Base-by-base conservation (phyloP, 2,888 invertebrate species). In the Noctua pronuba region DNA sequence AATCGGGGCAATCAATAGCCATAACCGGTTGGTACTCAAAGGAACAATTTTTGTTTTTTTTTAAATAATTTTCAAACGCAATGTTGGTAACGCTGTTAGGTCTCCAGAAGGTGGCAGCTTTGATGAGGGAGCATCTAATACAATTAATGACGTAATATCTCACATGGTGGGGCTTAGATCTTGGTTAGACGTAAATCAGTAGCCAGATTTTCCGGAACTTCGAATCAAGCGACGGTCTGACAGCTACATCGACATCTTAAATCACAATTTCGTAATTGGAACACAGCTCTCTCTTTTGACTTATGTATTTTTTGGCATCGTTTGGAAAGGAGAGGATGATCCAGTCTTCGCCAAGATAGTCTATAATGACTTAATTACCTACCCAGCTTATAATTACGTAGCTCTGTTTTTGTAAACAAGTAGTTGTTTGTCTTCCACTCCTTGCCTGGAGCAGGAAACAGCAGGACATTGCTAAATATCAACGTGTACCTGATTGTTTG, bases 381-480 rank as follows among this genome's bases (percentile, higher is more conserved):
- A 35, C 24, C 1, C 2, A 31, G 4, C 21, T 38, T 44, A 7
- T 24, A 35, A 65, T 60, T 31, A 18, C 28, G 65, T 46, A 55
- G 24, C 24, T 66, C 5, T n/a, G 13, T 49, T 35, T 60, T 18
- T n/a, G 8, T 35, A 76, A 7, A 38, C 41, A 18, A 44, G 18
- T 38, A 3, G 10, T 10, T 3, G 7, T 65, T 75, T 75, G 74
- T 65, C 21, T 46, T 35, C 4, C 58, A 58, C 4, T 38, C 10
- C 21, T 1, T 7, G 2, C 13, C 11, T 24, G 21, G 13, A 46
- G 7, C 55, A 46, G 58, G 77, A 49, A 49, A 28, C 7, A 16
- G 21, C 28, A 73, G 38, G 31, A 46, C 75, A 46, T 64, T 77
- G 21, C n/a, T 64, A 77, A 72, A 80, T 82, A 76, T 49, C 55